phyloP scores from a whole-genome alignment of 2,888 invertebrate species.

The Limenitis camilla region DNA sequence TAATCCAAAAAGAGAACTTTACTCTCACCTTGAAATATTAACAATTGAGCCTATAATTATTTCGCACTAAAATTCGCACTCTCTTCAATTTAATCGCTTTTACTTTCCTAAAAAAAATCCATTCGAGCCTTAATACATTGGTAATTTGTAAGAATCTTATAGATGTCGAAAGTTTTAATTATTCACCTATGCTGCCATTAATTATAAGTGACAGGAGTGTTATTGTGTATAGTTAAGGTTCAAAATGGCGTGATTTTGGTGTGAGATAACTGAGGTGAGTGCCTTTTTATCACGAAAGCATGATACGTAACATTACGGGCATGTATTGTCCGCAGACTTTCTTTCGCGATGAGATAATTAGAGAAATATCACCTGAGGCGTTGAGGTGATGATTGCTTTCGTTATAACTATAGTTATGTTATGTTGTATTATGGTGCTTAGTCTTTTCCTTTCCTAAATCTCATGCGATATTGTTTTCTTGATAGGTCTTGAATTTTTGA shows the following conservation, averaged over 20 bases:
- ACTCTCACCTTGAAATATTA: slow-evolving; percentile 6
- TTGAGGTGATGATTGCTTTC: slow-evolving; percentile 10
- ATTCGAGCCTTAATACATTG: slow-evolving; percentile 27
- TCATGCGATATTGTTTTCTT: too few species aligned
- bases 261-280: slow-evolving; percentile 20
- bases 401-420: too few species aligned
- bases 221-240: slow-evolving; percentile 6
- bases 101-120: slow-evolving; percentile 30
- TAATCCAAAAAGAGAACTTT: slow-evolving; percentile 3
- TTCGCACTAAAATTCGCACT: slow-evolving; percentile 18
- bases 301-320: slow-evolving; percentile 51
- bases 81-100: slow-evolving; percentile 14
- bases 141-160: slow-evolving; percentile 38
- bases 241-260: slow-evolving; percentile 6
- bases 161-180: slow-evolving; percentile 60
- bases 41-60: slow-evolving; percentile 2
- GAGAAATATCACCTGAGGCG: slow-evolving; percentile 8
- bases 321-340: slow-evolving; percentile 52
- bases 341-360: slow-evolving; percentile 51
- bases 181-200: slow-evolving; percentile 36
- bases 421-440: too few species aligned
- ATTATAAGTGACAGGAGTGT: slow-evolving; percentile 4
- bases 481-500: too few species aligned
- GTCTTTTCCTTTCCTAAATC: too few species aligned
- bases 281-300: slow-evolving; percentile 35